These are phyloP conservation scores for Arothron firmamentum DNA, from an alignment of 2,113 vertebrate species.

Conservation along the genomic window DNA sequence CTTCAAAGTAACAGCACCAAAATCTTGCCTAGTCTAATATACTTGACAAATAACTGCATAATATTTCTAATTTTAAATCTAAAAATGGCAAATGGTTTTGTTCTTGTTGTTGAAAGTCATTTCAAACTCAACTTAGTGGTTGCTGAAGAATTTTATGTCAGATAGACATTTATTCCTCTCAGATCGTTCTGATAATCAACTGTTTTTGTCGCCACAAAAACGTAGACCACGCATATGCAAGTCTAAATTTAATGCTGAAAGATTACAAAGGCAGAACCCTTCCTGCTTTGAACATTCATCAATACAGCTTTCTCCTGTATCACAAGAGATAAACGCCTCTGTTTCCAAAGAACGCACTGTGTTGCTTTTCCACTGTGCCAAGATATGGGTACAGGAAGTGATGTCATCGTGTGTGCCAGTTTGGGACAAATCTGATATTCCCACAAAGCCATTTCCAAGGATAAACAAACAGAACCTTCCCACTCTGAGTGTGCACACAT, in stretches of 20 bases:
- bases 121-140: background rate
- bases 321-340: conserved; percentile 21
- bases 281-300: background rate
- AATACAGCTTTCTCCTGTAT: conserved; percentile 7
- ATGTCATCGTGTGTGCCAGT: conserved; percentile 67
- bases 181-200: background rate
- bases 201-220: background rate
- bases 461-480: conserved; percentile 67
- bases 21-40: too few relatives aligned
- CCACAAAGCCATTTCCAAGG: conserved; percentile 70
- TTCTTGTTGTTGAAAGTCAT: too few relatives aligned
- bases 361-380: conserved; percentile 38
- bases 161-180: background rate
- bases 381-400: conserved; percentile 63
- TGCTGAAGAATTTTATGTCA: background rate
- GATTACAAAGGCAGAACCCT: background rate
- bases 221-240: background rate
- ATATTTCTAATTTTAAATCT: background rate
- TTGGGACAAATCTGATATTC: conserved; percentile 66
- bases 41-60: too few relatives aligned
- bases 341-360: conserved; percentile 36
- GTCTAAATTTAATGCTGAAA: background rate
- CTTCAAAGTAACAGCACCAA: too few relatives aligned
- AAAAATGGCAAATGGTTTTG: background rate
- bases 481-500: conserved; percentile 33